A percentile compares a stretch with the other conserved stretches of the same genome.
phyloP scores from a whole-genome alignment of 2,888 invertebrate genomes.

The Brachyopa scutellaris region DNA sequence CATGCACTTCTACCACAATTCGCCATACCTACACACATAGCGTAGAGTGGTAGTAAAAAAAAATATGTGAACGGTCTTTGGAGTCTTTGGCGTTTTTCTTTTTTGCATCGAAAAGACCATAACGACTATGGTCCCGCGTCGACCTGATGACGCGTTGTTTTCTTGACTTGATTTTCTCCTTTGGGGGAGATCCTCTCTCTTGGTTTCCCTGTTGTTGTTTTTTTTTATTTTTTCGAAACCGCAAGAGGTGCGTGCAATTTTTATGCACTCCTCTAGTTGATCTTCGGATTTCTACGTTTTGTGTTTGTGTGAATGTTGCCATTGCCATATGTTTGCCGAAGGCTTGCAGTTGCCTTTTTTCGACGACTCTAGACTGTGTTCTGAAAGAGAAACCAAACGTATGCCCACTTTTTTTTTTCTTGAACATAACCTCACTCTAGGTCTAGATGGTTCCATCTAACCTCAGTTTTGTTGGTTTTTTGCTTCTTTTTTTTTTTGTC shows the following conservation, averaged over 20 bases:
- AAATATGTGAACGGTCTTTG: slow-evolving; percentile 26
- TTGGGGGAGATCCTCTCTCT: slow-evolving; percentile 40
- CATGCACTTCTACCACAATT: slow-evolving; percentile 23
- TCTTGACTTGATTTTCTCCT: slow-evolving; percentile 38
- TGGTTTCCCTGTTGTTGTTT: neutral
- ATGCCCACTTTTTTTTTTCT: slow-evolving; percentile 32
- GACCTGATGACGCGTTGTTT: slow-evolving; percentile 54
- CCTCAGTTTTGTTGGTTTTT: no score
- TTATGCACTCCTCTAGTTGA: neutral
- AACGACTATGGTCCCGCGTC: slow-evolving; percentile 10
- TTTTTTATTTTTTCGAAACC: neutral
- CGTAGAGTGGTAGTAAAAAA: slow-evolving; percentile 52
- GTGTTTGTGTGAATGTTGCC: neutral
- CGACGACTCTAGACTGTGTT: neutral
- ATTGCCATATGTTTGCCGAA: neutral
- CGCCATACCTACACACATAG: neutral
- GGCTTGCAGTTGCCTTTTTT: neutral
- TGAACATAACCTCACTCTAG: slow-evolving; percentile 3
- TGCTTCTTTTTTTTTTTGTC: neutral
- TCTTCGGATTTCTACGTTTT: neutral
- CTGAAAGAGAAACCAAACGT: neutral
- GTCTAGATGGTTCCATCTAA: neutral
- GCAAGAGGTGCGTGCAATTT: slow-evolving; percentile 13
- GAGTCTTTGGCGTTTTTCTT: slow-evolving; percentile 10
- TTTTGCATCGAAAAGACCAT: slow-evolving; percentile 11